These are phyloP conservation scores for Columba janthina DNA, from an alignment of 2,113 vertebrate genomes.

Conservation along the genomic window DNA sequence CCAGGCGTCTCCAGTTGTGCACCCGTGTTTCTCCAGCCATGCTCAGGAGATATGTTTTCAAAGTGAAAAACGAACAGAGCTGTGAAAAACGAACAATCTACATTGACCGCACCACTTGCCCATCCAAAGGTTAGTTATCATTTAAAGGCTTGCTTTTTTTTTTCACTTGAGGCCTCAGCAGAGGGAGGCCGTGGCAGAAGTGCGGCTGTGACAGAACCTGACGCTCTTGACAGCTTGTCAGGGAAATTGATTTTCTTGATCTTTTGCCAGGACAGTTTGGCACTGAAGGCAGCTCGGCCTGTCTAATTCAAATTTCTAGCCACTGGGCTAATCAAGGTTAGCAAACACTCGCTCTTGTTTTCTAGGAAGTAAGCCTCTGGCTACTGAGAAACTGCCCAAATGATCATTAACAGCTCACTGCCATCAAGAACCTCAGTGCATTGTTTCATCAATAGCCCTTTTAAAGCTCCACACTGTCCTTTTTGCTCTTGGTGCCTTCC, in stretches of 20 bases:
- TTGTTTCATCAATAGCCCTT: not conserved
- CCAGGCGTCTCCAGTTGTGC: too few relatives aligned
- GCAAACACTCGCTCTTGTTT: not conserved
- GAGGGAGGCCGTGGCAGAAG: not conserved
- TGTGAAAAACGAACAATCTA: not conserved
- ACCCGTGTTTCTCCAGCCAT: not conserved
- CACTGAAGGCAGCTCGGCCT: not conserved
- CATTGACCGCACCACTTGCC: rapidly evolving
- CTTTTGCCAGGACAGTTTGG: not conserved
- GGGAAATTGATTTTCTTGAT: not conserved
- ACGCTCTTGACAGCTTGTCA: not conserved
- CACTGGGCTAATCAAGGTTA: not conserved
- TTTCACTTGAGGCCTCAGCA: not conserved
- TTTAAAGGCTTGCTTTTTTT: not conserved
- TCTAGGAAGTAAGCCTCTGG: not conserved
- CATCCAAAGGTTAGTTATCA: not conserved
- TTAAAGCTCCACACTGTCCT: not conserved
- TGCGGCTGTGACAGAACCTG: not conserved
- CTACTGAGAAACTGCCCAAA: not conserved
- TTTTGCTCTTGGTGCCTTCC: not conserved
- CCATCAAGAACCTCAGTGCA: not conserved
- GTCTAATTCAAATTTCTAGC: not conserved
- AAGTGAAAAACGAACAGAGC: not conserved
- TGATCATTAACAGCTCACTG: not conserved
- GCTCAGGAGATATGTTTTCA: not conserved